Conservation (phyloP, 2,113 vertebrate species). For the Otus sunia region DNA sequence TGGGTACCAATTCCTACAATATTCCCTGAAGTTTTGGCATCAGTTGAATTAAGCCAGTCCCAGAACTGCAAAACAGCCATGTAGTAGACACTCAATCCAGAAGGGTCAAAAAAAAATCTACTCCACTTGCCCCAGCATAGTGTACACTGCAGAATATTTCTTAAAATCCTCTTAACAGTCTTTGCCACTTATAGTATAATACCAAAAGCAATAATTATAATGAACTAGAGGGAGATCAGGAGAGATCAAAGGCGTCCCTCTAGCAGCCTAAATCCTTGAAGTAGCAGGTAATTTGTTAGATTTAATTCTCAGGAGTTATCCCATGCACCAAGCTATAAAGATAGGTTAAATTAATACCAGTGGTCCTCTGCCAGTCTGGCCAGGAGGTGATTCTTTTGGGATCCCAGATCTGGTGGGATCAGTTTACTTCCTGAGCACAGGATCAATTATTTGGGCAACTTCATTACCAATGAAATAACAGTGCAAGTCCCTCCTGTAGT, state of each 20-base stretch:
- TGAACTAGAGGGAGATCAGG: not conserved
- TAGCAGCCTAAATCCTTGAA: not conserved
- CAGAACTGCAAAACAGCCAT: not conserved
- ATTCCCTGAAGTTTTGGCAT: not conserved
- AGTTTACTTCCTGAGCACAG: not conserved
- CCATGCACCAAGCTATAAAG: not conserved
- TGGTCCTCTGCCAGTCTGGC: not conserved
- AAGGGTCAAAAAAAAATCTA: not conserved
- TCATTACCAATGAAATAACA: not conserved
- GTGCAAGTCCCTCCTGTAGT: not conserved
- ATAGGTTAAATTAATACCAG: not conserved
- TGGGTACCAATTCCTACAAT: not conserved
- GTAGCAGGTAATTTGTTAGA: constrained; percentile 4
- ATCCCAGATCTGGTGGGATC: not conserved
- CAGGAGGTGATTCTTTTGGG: not conserved
- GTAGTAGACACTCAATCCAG: not conserved
- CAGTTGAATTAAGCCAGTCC: not conserved
- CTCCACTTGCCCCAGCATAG: not conserved
- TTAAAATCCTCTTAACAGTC: not conserved
- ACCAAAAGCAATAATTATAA: not conserved
- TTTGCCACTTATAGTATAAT: not conserved
- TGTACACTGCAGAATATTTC: not conserved
- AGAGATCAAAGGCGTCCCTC: constrained; percentile 2
- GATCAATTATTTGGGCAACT: not conserved
- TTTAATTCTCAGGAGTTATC: not conserved